Base-by-base conservation (phyloP, 2,888 invertebrate species). In the Melanostoma scalare region DNA sequence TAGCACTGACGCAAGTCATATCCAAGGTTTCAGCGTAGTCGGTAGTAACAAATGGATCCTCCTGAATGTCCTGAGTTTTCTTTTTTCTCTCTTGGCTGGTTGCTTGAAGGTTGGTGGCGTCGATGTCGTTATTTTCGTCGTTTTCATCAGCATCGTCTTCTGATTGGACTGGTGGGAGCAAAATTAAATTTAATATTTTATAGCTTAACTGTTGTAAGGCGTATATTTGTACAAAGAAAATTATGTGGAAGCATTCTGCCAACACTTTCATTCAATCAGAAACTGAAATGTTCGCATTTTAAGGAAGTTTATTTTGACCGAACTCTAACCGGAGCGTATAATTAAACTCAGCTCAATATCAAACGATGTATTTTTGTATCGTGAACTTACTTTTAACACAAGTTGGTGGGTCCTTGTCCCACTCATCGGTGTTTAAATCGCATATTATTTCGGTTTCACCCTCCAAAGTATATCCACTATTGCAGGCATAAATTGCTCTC, bases 1-100 rank as follows among this genome's bases (percentile, higher is more conserved):
- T 87, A 44, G 89, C 90, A 74, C 89, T 86, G 42, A 89, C 88
- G 73, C 92, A 92, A 63, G 90, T 89, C 88, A 90, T 87, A 78
- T 92, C 92, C 42, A 92, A 76, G 3, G 86, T 86, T 6, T 85
- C 86, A 0, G 89, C 89, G 79, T 89, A 86, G 3, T 89, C 87
- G 2, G 71, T 73, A 6, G 90, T 86, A 6, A 92, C 88, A 50
- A 84, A 85, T 2, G 78, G 85, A 72, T 91, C 91, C 67, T 91
- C 91, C 2, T 84, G 85, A 63, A 91, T 88, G 30, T 89, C 86
- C 58, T 88, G 87, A 2, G 86, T 60, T 63, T 88, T 89, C 72
- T 88, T 89, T 55, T 81, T 87, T 86, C 65, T 85, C 68, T 77
- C 68, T 50, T 68, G 73, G 4, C 44, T 52, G 6, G 38, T 48